Percentiles rank a stretch among this genome's conserved stretches.
These are phyloP conservation scores for Lytechinus variegatus DNA, from an alignment of 35 echinoderm and acorn worm species.

Conservation along the genomic window DNA sequence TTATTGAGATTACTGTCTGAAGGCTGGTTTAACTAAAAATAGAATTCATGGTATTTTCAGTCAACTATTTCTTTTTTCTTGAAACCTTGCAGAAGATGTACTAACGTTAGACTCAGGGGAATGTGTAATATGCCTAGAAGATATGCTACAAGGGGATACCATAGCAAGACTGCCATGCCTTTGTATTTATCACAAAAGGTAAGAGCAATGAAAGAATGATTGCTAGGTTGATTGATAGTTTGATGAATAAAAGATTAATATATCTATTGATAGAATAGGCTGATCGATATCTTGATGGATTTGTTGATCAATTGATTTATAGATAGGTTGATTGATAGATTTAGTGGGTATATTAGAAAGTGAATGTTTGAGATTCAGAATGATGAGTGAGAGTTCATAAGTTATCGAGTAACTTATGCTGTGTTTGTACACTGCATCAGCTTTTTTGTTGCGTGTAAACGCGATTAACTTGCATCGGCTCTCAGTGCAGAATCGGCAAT, in stretches of 20 bases:
- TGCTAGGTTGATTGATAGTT: neutral
- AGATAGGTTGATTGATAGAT: neutral
- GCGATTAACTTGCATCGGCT: too few species aligned
- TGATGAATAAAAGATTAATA: neutral
- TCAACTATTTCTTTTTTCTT: constrained; percentile 26
- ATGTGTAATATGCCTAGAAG: constrained; percentile 97
- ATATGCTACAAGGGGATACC: constrained; percentile 88
- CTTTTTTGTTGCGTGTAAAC: too few species aligned
- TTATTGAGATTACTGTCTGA: too few species aligned
- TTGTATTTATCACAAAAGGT: constrained; percentile 99
- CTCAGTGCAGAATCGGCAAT: too few species aligned
- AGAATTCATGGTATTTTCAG: neutral
- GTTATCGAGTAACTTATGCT: too few species aligned
- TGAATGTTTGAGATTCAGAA: too few species aligned
- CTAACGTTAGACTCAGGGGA: constrained; percentile 87
- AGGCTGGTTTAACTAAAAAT: too few species aligned
- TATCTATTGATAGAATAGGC: too few species aligned
- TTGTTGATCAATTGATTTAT: neutral
- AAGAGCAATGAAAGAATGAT: constrained; percentile 24
- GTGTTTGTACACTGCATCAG: too few species aligned
- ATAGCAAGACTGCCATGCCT: constrained; percentile 97
- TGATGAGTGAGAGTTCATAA: too few species aligned
- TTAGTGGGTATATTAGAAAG: neutral
- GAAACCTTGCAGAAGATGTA: constrained; percentile 81
- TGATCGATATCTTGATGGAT: neutral